phyloP scores from a whole-genome alignment of 2,888 invertebrate genomes.

The Cremastinae sp. region DNA sequence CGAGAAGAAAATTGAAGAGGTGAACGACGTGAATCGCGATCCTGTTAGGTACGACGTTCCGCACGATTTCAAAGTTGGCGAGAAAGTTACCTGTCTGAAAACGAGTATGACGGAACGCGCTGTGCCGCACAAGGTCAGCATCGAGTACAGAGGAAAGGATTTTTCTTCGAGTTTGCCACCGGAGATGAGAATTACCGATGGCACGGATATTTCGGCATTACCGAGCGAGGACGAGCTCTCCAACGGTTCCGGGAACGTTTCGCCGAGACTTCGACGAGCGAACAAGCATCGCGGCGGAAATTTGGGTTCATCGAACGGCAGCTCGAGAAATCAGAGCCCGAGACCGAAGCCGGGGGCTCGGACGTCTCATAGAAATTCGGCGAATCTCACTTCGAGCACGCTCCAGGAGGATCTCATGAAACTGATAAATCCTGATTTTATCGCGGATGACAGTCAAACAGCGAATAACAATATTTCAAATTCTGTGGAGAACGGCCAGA shows the following conservation, averaged over 20 bases:
- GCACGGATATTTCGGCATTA: conserved; percentile 79
- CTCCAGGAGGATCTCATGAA: conserved; percentile 93
- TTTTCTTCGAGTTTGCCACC: conserved; percentile 79
- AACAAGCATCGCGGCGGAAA: conserved; percentile 80
- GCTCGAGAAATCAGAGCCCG: conserved; percentile 84
- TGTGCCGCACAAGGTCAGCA: conserved; percentile 80
- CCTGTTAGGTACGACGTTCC: conserved; percentile 71
- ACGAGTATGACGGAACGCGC: conserved; percentile 79
- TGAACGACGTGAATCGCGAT: conserved; percentile 68
- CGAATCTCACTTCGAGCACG: conserved; percentile 84
- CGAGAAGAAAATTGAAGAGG: conserved; percentile 62
- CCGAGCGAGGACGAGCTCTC: conserved; percentile 84
- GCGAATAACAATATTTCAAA: conserved; percentile 74
- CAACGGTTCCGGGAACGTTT: conserved; percentile 82
- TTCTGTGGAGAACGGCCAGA: conserved; percentile 58
- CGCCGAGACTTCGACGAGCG: conserved; percentile 81
- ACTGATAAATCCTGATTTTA: conserved; percentile 90
- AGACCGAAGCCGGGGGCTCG: conserved; percentile 84
- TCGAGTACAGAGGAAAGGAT: conserved; percentile 80
- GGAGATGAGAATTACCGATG: conserved; percentile 80
- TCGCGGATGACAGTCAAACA: conserved; percentile 75
- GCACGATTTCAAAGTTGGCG: conserved; percentile 81
- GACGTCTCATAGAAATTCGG: conserved; percentile 83
- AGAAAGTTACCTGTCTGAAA: conserved; percentile 80
- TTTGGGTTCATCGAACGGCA: conserved; percentile 80